These are phyloP conservation scores for Asarcornis scutulata DNA, from an alignment of 2,113 vertebrate species.

Conservation along the genomic window DNA sequence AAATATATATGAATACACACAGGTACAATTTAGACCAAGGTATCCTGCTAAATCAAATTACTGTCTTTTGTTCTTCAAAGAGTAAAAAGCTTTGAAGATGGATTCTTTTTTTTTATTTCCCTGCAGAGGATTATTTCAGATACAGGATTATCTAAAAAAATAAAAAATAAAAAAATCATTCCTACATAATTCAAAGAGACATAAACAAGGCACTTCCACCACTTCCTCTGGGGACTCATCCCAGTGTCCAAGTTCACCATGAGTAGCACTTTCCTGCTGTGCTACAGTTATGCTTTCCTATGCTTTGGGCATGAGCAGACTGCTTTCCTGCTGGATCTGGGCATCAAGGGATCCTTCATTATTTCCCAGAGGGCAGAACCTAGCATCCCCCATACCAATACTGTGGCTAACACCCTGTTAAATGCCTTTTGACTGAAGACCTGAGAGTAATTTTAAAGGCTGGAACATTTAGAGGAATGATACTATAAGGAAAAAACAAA, in stretches of 20 bases:
- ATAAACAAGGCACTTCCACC: neutral
- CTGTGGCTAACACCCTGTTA: neutral
- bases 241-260: neutral
- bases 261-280: neutral
- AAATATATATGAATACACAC: neutral
- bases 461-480: neutral
- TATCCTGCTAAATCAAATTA: neutral
- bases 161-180: neutral
- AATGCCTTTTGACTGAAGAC: neutral
- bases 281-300: neutral
- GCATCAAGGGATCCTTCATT: neutral
- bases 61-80: neutral
- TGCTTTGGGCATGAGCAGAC: neutral
- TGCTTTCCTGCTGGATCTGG: accelerated
- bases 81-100: neutral
- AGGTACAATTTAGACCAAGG: neutral
- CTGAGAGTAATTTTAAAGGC: neutral
- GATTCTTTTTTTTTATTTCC: neutral
- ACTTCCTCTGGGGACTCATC: neutral
- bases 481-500: neutral
- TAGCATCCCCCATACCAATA: neutral
- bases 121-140: neutral
- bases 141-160: neutral
- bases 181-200: neutral
- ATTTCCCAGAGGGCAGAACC: neutral